Percentiles rank a stretch among this genome's conserved stretches.
Conservation (phyloP, 2,113 vertebrate genomes). For the Catharus fuscescens region DNA sequence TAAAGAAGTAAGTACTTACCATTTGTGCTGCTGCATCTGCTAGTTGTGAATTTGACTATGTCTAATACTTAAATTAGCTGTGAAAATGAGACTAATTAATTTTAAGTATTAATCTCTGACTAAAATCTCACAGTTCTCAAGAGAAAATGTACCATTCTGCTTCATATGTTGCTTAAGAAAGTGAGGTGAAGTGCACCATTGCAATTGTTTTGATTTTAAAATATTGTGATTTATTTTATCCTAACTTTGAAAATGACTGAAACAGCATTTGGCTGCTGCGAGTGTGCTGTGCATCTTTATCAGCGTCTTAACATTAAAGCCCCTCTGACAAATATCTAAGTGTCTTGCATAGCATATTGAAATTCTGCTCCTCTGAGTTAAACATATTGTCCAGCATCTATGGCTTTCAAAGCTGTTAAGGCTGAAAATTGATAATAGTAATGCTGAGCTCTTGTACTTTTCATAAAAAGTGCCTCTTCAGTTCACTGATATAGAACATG, state of each 20-base stretch:
- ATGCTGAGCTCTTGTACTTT: not conserved
- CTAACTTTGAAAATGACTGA: not conserved
- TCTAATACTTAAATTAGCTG: not conserved
- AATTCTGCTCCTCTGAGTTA: not conserved
- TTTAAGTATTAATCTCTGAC: not conserved
- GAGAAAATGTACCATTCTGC: not conserved
- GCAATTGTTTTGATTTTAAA: not conserved
- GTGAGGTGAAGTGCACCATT: not conserved
- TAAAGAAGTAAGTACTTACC: not conserved
- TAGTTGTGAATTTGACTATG: not conserved
- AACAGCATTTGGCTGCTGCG: not conserved
- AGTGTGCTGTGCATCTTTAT: not conserved
- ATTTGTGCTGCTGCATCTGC: not conserved
- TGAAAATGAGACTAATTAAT: not conserved
- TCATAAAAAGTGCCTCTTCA: not conserved
- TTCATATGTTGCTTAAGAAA: not conserved
- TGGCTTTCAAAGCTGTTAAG: not conserved
- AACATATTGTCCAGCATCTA: not conserved
- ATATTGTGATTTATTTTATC: not conserved
- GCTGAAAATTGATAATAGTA: not conserved
- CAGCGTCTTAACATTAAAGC: not conserved
- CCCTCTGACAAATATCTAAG: not conserved
- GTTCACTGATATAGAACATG: not conserved
- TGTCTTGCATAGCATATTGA: not conserved
- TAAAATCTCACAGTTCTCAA: not conserved